Conservation (phyloP, 2,113 vertebrate species). For the Tamias sibiricus region DNA sequence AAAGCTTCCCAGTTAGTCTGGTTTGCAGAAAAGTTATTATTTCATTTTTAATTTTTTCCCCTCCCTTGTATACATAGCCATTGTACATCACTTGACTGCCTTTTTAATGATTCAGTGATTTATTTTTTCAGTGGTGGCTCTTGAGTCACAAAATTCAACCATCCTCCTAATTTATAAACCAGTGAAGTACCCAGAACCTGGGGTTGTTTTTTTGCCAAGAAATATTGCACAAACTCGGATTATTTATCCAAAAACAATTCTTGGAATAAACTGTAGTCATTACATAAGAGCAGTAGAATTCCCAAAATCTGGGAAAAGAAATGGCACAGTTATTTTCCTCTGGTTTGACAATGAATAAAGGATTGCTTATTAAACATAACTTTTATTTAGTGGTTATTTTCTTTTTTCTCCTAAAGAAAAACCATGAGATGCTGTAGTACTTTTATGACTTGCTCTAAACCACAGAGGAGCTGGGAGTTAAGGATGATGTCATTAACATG, state of each 20-base stretch:
- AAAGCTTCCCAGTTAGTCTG: background rate
- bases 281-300: background rate
- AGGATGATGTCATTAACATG: background rate
- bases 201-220: conserved; percentile 54
- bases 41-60: background rate
- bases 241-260: conserved; percentile 50
- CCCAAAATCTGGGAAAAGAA: background rate
- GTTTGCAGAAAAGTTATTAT: background rate
- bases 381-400: background rate
- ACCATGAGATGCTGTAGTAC: background rate
- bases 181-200: background rate
- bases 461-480: background rate
- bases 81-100: background rate
- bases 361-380: background rate
- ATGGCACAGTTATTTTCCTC: background rate
- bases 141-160: conserved; percentile 48
- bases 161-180: conserved; percentile 53
- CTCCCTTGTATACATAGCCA: background rate
- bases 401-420: background rate
- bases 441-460: background rate
- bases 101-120: background rate
- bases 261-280: conserved; percentile 8
- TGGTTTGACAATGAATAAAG: background rate
- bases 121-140: background rate
- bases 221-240: conserved; percentile 43